These are phyloP conservation scores for Prorops nasuta DNA, from an alignment of 1,140 invertebrate genomes.

Conservation along the genomic window DNA sequence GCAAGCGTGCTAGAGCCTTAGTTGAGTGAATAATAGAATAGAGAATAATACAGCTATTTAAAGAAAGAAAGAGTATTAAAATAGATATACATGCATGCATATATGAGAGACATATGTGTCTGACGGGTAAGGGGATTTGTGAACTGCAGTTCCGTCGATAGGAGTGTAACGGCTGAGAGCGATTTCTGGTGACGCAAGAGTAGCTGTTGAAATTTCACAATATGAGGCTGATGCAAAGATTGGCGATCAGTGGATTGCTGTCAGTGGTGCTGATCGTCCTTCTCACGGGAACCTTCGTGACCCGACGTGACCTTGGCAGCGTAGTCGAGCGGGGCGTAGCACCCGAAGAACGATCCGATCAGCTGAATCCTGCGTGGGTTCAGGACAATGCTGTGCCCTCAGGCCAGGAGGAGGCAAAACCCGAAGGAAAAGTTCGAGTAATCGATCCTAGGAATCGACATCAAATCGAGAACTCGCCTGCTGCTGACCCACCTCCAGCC, in stretches of 20 bases:
- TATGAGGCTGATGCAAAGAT: conserved; percentile 49
- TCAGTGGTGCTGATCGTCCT: conserved; percentile 50
- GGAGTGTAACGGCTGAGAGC: conserved; percentile 31
- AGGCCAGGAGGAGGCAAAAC: conserved; percentile 31
- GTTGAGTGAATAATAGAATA: too few species aligned
- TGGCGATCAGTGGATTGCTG: conserved; percentile 50
- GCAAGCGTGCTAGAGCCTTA: too few species aligned
- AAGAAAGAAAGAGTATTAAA: too few species aligned
- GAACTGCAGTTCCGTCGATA: conserved; percentile 36
- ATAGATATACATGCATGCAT: too few species aligned
- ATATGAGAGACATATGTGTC: too few species aligned
- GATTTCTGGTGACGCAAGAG: conserved; percentile 27
- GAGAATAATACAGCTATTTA: too few species aligned
- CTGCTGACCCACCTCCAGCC: conserved; percentile 51
- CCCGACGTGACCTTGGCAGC: conserved; percentile 40
- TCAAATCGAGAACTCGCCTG: conserved; percentile 46
- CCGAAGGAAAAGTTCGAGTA: conserved; percentile 39
- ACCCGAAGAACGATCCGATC: conserved; percentile 42
- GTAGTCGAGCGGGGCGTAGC: conserved; percentile 43
- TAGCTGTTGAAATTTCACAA: too few species aligned
- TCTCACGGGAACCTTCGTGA: conserved; percentile 46
- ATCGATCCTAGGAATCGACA: conserved; percentile 25
- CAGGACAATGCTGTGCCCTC: conserved; percentile 39
- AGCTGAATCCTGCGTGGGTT: conserved; percentile 45
- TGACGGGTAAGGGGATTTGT: too few species aligned